Evolutionary conservation across 1,140 invertebrate genomes (phyloP).

Genomic region (Drosophila equinoxialis): DNA sequence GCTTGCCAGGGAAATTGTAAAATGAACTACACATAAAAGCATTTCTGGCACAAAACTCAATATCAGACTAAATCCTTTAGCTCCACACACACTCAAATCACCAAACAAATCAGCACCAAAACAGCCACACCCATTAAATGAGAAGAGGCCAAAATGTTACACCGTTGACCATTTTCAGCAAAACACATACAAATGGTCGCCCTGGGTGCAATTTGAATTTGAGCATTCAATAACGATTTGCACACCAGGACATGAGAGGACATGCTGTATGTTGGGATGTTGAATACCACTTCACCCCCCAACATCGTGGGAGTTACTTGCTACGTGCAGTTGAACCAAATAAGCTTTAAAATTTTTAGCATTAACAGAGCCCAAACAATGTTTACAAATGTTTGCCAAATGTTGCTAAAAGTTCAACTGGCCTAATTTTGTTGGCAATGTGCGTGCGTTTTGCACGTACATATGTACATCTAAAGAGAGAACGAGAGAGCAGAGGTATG

Average conservation of each 20-base stretch:
- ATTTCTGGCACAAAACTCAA: slow-evolving; percentile 24
- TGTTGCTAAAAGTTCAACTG: slow-evolving; percentile 38
- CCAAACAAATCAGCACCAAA: slow-evolving; percentile 59
- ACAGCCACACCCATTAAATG: slow-evolving; percentile 26
- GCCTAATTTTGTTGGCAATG: slow-evolving; percentile 21
- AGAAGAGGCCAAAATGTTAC: slow-evolving; percentile 29
- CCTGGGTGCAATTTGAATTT: slow-evolving; percentile 74
- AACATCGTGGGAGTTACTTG: neutral
- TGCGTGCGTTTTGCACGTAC: slow-evolving; percentile 59
- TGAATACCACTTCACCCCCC: neutral
- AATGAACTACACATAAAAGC: neutral
- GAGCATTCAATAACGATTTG: slow-evolving; percentile 78
- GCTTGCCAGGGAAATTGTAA: neutral
- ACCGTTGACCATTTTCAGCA: slow-evolving; percentile 54
- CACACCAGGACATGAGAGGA: slow-evolving; percentile 44
- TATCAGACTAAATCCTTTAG: slow-evolving; percentile 38
- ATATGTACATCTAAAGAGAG: slow-evolving; percentile 47
- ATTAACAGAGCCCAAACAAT: slow-evolving; percentile 50
- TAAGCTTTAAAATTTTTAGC: slow-evolving; percentile 70
- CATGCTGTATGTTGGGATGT: slow-evolving; percentile 19
- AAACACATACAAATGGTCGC: slow-evolving; percentile 60
- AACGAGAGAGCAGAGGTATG: slow-evolving; percentile 24
- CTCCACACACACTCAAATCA: slow-evolving; percentile 37
- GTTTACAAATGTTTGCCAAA: slow-evolving; percentile 50
- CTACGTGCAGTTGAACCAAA: slow-evolving; percentile 45